phyloP scores from a whole-genome alignment of 2,797 vertebrate species.

The Manis pentadactyla region DNA sequence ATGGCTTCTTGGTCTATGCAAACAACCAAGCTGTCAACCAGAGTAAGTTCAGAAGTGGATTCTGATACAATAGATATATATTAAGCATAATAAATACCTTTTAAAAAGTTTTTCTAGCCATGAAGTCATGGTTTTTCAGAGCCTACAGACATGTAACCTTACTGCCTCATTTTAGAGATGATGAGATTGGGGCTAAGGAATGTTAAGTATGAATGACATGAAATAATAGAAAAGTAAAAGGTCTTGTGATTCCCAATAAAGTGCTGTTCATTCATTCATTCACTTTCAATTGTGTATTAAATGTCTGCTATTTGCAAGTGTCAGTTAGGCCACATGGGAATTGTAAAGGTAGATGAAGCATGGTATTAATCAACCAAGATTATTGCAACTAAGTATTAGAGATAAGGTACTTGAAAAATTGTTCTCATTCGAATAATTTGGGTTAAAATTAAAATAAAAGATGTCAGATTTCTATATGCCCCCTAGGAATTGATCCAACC shows the following conservation, averaged over 20 bases:
- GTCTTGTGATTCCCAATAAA: not conserved
- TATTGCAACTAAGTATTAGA: not conserved
- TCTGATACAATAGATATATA: not conserved
- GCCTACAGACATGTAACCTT: not conserved
- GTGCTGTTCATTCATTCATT: not conserved
- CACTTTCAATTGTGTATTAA: not conserved
- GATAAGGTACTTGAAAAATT: constrained; percentile 12
- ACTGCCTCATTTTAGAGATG: not conserved
- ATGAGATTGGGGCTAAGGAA: not conserved
- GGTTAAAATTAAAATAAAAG: constrained; percentile 38
- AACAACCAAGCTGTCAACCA: not conserved
- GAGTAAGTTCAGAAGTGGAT: not conserved
- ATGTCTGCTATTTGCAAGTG: not conserved
- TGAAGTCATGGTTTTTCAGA: constrained; percentile 1
- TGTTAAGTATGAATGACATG: constrained; percentile 25
- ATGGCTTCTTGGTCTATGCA: not conserved
- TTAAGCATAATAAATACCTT: not conserved
- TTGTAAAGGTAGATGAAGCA: not conserved
- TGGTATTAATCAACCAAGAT: not conserved
- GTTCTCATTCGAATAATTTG: not conserved
- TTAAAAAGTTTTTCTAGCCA: not conserved
- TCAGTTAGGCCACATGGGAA: not conserved
- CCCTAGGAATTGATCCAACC: not conserved
- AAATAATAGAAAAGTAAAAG: not conserved
- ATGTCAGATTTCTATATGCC: not conserved